phyloP scores from a whole-genome alignment of 2,113 vertebrate genomes.

The Scartelaos histophorus region DNA sequence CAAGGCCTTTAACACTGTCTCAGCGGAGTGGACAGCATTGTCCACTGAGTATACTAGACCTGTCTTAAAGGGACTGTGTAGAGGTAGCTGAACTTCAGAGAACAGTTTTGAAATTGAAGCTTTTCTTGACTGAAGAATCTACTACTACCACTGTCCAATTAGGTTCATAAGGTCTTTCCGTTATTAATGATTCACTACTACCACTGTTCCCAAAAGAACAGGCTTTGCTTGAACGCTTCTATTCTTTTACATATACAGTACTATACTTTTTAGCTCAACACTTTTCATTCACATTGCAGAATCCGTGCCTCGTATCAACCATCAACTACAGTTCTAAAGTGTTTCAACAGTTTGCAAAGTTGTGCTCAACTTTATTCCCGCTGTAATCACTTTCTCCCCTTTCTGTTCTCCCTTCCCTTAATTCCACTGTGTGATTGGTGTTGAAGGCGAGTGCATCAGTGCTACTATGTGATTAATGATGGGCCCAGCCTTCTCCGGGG shows the following conservation, averaged over 20 bases:
- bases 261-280: not conserved
- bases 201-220: not conserved
- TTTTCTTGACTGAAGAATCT: too few relatives aligned
- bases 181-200: not conserved
- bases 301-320: not conserved
- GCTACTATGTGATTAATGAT: constrained; percentile 71
- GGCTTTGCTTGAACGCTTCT: not conserved
- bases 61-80: constrained; percentile 15
- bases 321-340: constrained; percentile 4
- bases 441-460: constrained; percentile 54
- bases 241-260: not conserved
- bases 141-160: too few relatives aligned
- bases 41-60: constrained; percentile 19
- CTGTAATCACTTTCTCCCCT: constrained; percentile 5
- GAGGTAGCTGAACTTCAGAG: not conserved
- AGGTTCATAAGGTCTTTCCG: too few relatives aligned
- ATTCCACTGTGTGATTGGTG: constrained; percentile 58
- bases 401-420: constrained; percentile 38
- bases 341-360: constrained; percentile 5
- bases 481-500: constrained; percentile 65
- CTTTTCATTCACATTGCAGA: not conserved
- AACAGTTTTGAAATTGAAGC: not conserved
- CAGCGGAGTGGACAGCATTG: constrained; percentile 29
- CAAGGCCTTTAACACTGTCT: constrained; percentile 45
- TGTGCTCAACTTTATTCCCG: constrained; percentile 6